These are phyloP conservation scores for Lepeophtheirus nordmannii DNA, from an alignment of 2,888 invertebrate species.

Conservation along the genomic window DNA sequence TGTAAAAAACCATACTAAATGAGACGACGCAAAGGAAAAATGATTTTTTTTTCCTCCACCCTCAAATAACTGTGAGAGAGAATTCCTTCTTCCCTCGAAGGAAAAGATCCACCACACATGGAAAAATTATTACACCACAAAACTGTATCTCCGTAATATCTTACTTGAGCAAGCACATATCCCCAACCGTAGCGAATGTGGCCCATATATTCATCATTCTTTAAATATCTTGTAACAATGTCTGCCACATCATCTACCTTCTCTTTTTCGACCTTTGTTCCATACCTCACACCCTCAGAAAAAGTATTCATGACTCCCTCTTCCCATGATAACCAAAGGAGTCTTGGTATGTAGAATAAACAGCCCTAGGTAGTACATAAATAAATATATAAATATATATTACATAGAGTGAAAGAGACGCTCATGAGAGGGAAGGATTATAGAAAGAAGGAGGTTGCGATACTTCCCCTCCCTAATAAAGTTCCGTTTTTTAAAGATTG, in stretches of 20 bases:
- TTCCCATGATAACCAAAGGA: background rate
- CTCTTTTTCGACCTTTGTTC: background rate
- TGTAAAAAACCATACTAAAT: too few relatives aligned
- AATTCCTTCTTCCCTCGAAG: too few relatives aligned
- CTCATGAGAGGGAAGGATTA: too few relatives aligned
- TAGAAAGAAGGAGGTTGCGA: too few relatives aligned
- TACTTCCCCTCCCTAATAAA: too few relatives aligned
- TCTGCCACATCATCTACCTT: conserved; percentile 1
- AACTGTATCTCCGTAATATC: too few relatives aligned
- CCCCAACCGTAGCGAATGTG: background rate
- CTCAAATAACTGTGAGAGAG: too few relatives aligned
- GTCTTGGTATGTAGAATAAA: background rate
- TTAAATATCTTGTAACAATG: background rate
- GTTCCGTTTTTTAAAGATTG: too few relatives aligned
- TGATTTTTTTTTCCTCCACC: too few relatives aligned
- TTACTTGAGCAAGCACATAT: conserved; percentile 4
- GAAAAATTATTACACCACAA: too few relatives aligned
- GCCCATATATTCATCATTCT: background rate
- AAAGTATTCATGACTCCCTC: background rate
- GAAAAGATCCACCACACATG: too few relatives aligned
- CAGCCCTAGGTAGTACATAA: background rate
- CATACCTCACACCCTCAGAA: background rate
- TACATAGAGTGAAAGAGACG: background rate
- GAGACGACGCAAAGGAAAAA: too few relatives aligned
- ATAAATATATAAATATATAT: background rate